These are phyloP conservation scores for Smittia aterrima DNA, from an alignment of 2,888 invertebrate species.

Conservation along the genomic window DNA sequence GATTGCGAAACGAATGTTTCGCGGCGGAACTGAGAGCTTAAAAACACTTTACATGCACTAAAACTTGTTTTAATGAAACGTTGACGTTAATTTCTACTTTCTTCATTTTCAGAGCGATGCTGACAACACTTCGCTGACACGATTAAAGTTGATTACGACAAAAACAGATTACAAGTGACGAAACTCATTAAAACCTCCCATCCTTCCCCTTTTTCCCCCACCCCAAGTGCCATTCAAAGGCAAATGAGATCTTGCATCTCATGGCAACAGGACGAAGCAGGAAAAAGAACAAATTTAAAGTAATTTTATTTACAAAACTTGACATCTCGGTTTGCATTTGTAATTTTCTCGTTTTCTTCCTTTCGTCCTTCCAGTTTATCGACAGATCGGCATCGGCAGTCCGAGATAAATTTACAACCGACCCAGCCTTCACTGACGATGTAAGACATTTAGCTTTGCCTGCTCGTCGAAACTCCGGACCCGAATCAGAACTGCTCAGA, in stretches of 20 bases:
- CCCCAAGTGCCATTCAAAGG: constrained; percentile 17
- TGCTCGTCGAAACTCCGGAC: constrained; percentile 49
- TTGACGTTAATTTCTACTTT: not conserved
- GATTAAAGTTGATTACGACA: not conserved
- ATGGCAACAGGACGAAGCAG: constrained; percentile 51
- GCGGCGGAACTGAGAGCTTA: too few species aligned
- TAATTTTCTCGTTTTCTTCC: constrained; percentile 49
- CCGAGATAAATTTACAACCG: constrained; percentile 53
- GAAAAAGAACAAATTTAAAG: constrained; percentile 35
- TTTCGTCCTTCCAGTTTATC: constrained; percentile 47
- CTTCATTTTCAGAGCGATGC: too few species aligned
- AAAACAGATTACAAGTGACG: not conserved
- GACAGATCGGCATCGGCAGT: constrained; percentile 51
- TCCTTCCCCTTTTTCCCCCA: not conserved
- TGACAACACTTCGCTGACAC: not conserved
- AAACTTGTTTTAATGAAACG: not conserved
- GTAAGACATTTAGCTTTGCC: constrained; percentile 54
- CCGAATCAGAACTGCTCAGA: constrained; percentile 43
- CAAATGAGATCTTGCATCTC: constrained; percentile 38
- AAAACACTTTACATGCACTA: too few species aligned
- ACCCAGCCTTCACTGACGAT: constrained; percentile 54
- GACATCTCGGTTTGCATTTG: constrained; percentile 41
- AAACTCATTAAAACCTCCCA: not conserved
- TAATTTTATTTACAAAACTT: not conserved
- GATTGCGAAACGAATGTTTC: too few species aligned